A percentile compares a stretch with the other conserved stretches of the same genome.
phyloP scores from a whole-genome alignment of 2,797 vertebrate species.

The Hyperoplus lanceolatus region DNA sequence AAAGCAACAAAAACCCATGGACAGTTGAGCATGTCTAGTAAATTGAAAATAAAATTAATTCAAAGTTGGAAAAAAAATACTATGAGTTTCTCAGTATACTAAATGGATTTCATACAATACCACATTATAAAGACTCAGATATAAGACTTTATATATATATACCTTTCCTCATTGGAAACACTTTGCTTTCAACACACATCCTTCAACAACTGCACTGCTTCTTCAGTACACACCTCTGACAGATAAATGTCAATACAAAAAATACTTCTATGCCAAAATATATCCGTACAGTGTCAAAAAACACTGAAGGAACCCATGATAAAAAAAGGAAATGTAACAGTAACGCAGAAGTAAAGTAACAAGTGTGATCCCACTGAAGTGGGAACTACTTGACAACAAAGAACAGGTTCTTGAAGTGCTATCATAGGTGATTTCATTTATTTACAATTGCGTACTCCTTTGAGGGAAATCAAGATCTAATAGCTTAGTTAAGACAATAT shows the following conservation, averaged over 20 bases:
- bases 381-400: conserved; percentile 48
- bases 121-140: conserved; percentile 36
- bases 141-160: conserved; percentile 29
- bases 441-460: conserved; percentile 71
- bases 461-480: conserved; percentile 50
- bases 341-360: conserved; percentile 64
- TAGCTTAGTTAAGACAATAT: conserved; percentile 63
- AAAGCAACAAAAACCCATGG: conserved; percentile 76
- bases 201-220: conserved; percentile 62
- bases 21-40: conserved; percentile 73
- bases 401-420: conserved; percentile 66
- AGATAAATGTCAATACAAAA: conserved; percentile 83
- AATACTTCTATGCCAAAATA: conserved; percentile 89
- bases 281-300: conserved; percentile 87
- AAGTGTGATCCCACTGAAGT: conserved; percentile 49
- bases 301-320: conserved; percentile 63
- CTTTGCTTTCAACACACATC: conserved; percentile 52
- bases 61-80: conserved; percentile 60
- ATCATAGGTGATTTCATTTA: conserved; percentile 61
- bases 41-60: conserved; percentile 67
- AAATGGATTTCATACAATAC: conserved; percentile 57
- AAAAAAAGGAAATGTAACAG: conserved; percentile 48
- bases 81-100: conserved; percentile 54
- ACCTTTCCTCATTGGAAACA: conserved; percentile 19
- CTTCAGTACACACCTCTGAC: conserved; percentile 70